These are phyloP conservation scores for Xiphorhynchus elegans DNA, from an alignment of 2,113 vertebrate species.

Conservation along the genomic window DNA sequence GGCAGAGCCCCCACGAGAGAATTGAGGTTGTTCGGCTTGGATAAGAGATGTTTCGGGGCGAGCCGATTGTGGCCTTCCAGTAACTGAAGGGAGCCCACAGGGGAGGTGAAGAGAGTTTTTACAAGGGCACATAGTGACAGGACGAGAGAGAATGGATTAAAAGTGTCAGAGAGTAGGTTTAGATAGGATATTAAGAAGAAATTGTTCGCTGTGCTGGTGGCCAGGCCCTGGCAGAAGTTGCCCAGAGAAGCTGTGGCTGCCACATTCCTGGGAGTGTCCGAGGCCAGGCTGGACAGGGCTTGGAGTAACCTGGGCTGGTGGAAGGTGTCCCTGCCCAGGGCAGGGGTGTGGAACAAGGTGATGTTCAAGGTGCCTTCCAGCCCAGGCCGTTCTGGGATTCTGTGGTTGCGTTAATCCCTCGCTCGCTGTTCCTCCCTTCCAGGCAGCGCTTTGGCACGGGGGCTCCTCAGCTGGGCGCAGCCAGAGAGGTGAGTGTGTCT, in stretches of 20 bases:
- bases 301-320: neutral
- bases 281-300: neutral
- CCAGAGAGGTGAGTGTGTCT: constrained; percentile 43
- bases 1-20: no score
- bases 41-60: neutral
- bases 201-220: rapidly evolving
- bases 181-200: neutral
- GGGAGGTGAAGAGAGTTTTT: neutral
- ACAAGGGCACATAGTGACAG: neutral
- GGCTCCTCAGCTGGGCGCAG: neutral
- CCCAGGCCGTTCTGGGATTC: no score
- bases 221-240: rapidly evolving
- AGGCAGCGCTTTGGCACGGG: neutral
- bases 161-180: neutral
- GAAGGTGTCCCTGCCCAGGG: neutral
- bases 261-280: neutral
- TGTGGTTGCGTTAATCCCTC: rapidly evolving
- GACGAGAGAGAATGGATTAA: neutral
- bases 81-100: neutral
- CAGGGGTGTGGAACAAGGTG: neutral
- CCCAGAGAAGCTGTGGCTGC: neutral
- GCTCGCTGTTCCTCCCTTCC: neutral
- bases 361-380: rapidly evolving
- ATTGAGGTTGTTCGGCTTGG: neutral
- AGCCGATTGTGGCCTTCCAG: rapidly evolving